phyloP scores from a whole-genome alignment of 2,888 invertebrate genomes.

The Carpatolechia fugitivella region DNA sequence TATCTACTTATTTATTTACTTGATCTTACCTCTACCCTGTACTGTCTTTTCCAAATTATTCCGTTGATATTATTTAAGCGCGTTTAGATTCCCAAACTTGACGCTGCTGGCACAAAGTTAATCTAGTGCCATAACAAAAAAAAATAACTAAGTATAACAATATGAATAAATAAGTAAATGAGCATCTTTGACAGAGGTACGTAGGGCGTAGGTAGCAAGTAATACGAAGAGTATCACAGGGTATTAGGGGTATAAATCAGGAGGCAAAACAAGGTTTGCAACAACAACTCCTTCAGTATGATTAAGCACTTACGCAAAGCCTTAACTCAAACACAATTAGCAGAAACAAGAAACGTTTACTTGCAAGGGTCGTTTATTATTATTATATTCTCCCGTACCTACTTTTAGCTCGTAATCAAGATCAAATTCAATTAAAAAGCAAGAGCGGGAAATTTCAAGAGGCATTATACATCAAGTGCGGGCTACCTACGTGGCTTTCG shows the following conservation, averaged over 20 bases:
- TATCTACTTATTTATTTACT: too few species aligned
- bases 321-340: constrained; percentile 9
- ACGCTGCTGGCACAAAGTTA: too few species aligned
- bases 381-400: background rate
- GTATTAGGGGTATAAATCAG: constrained; percentile 2
- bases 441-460: background rate
- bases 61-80: too few species aligned
- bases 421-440: constrained; percentile 20
- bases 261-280: background rate
- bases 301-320: constrained; percentile 1
- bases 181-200: too few species aligned
- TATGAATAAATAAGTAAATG: background rate
- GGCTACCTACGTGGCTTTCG: constrained; percentile 25
- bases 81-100: too few species aligned
- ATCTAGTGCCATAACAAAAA: too few species aligned
- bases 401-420: background rate
- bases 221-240: background rate
- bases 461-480: constrained; percentile 21
- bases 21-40: too few species aligned
- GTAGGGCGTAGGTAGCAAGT: background rate
- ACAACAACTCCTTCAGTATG: background rate
- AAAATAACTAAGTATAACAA: too few species aligned
- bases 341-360: constrained; percentile 4
- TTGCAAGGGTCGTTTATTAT: background rate
- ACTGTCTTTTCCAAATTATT: too few species aligned